phyloP scores from a whole-genome alignment of 1,140 invertebrate species.

The Leptinotarsa lineolata region DNA sequence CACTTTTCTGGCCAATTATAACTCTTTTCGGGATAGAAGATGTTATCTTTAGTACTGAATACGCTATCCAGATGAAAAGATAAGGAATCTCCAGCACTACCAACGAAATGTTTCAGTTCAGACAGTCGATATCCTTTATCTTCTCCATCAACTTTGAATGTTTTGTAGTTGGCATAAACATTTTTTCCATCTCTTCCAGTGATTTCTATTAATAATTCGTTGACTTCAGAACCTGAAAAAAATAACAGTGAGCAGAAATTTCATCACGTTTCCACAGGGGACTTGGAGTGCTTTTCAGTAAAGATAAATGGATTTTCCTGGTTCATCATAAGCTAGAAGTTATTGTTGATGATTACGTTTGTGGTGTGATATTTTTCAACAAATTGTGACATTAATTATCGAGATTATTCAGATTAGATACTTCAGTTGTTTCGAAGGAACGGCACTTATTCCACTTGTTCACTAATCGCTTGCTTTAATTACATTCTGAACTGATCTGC shows the following conservation, averaged over 20 bases:
- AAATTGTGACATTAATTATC: too few species aligned
- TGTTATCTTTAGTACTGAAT: slow-evolving; percentile 70
- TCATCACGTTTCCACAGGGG: not conserved
- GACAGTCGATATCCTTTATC: slow-evolving; percentile 66
- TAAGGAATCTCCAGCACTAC: slow-evolving; percentile 70
- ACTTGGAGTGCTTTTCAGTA: not conserved
- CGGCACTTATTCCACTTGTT: too few species aligned
- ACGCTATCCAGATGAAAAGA: slow-evolving; percentile 71
- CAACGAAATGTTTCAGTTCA: slow-evolving; percentile 64
- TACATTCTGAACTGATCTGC: too few species aligned
- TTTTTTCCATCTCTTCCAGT: slow-evolving; percentile 63
- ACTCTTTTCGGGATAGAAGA: too few species aligned
- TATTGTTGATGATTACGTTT: not conserved
- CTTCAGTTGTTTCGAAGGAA: too few species aligned
- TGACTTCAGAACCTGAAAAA: slow-evolving; percentile 21
- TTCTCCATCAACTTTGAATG: slow-evolving; percentile 69
- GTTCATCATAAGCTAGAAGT: not conserved
- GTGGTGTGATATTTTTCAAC: too few species aligned
- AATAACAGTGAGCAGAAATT: too few species aligned
- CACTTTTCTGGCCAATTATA: too few species aligned
- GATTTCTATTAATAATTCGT: slow-evolving; percentile 64
- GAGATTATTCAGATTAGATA: too few species aligned
- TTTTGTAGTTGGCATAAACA: slow-evolving; percentile 64
- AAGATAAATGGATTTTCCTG: not conserved
- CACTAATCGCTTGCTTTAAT: too few species aligned